A percentile compares a stretch with the other conserved stretches of the same genome.
Evolutionary conservation across 2,113 vertebrate species (phyloP).

Genomic region (Toxostoma redivivum): DNA sequence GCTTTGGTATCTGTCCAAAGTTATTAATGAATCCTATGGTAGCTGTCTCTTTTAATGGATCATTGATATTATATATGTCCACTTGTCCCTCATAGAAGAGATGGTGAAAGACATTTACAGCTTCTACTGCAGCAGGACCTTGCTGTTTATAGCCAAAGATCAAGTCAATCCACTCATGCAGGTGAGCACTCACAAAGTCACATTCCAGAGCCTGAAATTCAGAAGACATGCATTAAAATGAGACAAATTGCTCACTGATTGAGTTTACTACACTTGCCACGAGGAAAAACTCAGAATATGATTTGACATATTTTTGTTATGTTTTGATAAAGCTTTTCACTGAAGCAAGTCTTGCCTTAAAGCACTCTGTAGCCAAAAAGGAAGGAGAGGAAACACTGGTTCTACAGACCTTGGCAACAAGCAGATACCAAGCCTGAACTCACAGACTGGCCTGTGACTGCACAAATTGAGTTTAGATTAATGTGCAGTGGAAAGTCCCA

Average conservation of each 20-base stretch:
- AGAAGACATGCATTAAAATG: conserved; percentile 4
- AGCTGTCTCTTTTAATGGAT: conserved; percentile 96
- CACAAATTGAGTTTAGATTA: neutral
- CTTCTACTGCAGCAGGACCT: conserved; percentile 93
- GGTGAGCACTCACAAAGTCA: conserved; percentile 94
- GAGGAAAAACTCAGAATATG: neutral
- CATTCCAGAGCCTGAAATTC: conserved; percentile 90
- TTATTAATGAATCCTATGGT: conserved; percentile 99
- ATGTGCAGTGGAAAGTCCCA: neutral
- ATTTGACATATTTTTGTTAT: neutral
- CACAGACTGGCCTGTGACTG: neutral
- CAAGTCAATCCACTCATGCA: conserved; percentile 98
- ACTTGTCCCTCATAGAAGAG: conserved; percentile 99
- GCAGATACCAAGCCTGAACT: neutral
- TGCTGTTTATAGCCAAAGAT: conserved; percentile 99
- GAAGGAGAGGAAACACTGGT: neutral
- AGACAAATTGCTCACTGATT: neutral
- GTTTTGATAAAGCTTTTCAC: neutral
- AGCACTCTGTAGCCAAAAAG: neutral
- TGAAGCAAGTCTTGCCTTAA: neutral
- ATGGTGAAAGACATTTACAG: conserved; percentile 98
- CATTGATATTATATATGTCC: conserved; percentile 99
- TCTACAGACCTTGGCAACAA: neutral
- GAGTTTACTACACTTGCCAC: conserved; percentile 32
- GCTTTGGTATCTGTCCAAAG: conserved; percentile 98